Base-by-base conservation (phyloP, 2,888 invertebrate species). In the Meghimatium bilineatum region DNA sequence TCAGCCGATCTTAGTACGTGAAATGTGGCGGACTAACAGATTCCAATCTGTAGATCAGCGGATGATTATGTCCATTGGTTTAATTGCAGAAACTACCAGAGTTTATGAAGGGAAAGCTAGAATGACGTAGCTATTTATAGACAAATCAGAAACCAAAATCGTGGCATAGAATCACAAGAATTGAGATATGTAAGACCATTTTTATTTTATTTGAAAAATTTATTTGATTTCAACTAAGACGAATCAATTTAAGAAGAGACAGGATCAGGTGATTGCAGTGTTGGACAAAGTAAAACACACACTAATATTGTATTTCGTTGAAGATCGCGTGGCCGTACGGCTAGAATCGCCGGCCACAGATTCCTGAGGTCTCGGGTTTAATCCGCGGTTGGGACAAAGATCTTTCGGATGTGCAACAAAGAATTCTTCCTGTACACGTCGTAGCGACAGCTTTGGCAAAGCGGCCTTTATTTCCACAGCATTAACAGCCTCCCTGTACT, bases 1-100 rank as follows among this genome's bases (percentile, higher is more conserved):
- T 67, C 79, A 80, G 80, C 34, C 80, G 71, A 12, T 71, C 26
- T 34, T 20, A 3, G 56, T 56, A 49, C 44, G 56, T 44, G 78
- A 67, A 78, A 38, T 78, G 67, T 49, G 44, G 78, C 78, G 66
- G 66, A 29, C 78, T 17, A 8, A 49, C 44, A 34, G 66, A 78
- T 49, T 67, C 67, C 32, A 10, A 78, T 78, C 78, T 78, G 66
- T 29, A 67, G 78, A 78, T 78, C 78, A 78, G 1, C 78, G n/a
- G 36, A 2, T 49, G 78, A 78, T 78, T 78, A 78, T 23, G 66
- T 78, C 78, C 78, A 44, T 78, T 78, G 49, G 38, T 78, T 78
- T 78, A 78, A 78, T 78, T 78, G 78, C 66, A 49, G 66, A 23
- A 63, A 66, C 44, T 32, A 78, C 66, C 44, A 44, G 78, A 32